These are phyloP conservation scores for Platycheirus rosarum DNA, from an alignment of 2,888 invertebrate genomes.

Conservation along the genomic window DNA sequence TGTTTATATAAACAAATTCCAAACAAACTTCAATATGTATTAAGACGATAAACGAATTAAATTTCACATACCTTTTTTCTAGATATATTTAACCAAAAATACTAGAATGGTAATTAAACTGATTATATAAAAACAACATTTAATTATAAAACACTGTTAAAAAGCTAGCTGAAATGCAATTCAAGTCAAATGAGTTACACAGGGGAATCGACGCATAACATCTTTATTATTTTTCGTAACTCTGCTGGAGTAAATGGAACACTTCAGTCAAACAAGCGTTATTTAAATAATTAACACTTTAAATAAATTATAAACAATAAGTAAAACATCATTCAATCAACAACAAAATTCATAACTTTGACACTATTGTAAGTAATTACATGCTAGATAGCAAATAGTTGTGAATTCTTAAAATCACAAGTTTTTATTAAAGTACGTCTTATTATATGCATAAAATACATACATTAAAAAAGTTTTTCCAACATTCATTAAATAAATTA, in stretches of 20 bases:
- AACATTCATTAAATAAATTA: conserved; percentile 10
- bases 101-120: conserved; percentile 77
- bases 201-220: conserved; percentile 29
- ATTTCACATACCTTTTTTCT: conserved; percentile 74
- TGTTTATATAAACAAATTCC: conserved; percentile 41
- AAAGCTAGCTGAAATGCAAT: conserved; percentile 39
- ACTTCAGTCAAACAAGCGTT: conserved; percentile 29
- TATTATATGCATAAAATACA: conserved; percentile 12
- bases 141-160: conserved; percentile 32
- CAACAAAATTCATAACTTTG: conserved; percentile 26
- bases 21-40: conserved; percentile 25
- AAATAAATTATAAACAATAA: conserved; percentile 33
- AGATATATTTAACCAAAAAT: conserved; percentile 82
- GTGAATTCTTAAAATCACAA: conserved; percentile 9
- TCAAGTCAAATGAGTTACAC: conserved; percentile 31
- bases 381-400: conserved; percentile 38
- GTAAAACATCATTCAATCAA: conserved; percentile 30
- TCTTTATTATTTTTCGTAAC: conserved; percentile 26
- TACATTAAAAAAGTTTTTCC: conserved; percentile 12
- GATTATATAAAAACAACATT: conserved; percentile 50
- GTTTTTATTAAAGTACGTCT: conserved; percentile 15
- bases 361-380: conserved; percentile 25
- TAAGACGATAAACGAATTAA: conserved; percentile 40
- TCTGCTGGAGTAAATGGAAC: conserved; percentile 38
- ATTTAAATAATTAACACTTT: conserved; percentile 7